Evolutionary conservation across 1,140 invertebrate genomes (phyloP).

Genomic region (Tetramorium simillimum): DNA sequence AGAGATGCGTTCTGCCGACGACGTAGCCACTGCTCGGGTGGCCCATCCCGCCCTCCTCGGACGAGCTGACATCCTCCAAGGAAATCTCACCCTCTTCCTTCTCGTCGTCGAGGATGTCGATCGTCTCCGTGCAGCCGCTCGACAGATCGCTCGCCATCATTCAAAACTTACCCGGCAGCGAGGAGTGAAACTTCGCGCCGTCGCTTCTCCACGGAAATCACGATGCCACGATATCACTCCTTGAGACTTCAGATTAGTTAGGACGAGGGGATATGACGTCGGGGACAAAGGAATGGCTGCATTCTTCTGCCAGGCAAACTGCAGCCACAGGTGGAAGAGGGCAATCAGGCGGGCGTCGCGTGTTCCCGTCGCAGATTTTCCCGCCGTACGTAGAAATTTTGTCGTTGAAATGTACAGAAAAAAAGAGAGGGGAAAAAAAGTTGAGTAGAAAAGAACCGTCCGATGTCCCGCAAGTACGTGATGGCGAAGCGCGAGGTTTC

Average conservation of each 20-base stretch:
- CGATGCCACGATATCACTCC: background rate
- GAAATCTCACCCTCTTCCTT: slow-evolving; percentile 84
- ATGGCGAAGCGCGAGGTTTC: background rate
- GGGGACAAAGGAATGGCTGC: background rate
- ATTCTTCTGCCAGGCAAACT: background rate
- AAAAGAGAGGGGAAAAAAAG: background rate
- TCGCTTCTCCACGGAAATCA: slow-evolving; percentile 6
- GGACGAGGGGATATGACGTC: background rate
- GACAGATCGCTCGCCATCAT: slow-evolving; percentile 82
- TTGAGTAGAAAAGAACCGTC: background rate
- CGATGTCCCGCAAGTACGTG: slow-evolving; percentile 1
- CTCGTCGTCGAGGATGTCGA: slow-evolving; percentile 79
- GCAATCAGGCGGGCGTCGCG: background rate
- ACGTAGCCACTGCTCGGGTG: slow-evolving; percentile 69
- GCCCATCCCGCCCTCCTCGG: slow-evolving; percentile 76
- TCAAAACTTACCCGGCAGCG: slow-evolving; percentile 69
- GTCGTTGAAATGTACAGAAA: background rate
- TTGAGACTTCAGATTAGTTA: slow-evolving; percentile 54
- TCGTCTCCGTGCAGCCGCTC: slow-evolving; percentile 78
- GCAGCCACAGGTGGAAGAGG: background rate
- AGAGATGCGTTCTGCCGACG: slow-evolving; percentile 59
- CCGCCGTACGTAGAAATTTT: background rate
- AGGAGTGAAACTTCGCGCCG: background rate
- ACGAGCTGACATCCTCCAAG: slow-evolving; percentile 84
- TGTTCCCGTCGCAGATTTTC: background rate